These are phyloP conservation scores for Aspidapion aeneum DNA, from an alignment of 2,888 invertebrate genomes.

Conservation along the genomic window DNA sequence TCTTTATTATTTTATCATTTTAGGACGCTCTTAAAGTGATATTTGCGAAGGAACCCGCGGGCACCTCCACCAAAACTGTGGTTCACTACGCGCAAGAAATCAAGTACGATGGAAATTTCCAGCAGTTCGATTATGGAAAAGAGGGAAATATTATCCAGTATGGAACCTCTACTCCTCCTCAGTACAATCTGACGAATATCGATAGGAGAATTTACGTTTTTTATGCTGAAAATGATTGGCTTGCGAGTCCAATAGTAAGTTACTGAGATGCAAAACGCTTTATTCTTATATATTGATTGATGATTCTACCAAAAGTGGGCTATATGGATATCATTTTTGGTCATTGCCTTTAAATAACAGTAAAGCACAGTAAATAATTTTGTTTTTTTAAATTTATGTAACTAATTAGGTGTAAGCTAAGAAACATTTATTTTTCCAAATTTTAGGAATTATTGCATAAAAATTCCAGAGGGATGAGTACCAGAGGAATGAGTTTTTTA, in stretches of 20 bases:
- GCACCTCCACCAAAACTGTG: constrained; percentile 67
- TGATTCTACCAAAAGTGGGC: no score
- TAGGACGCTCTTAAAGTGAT: constrained; percentile 58
- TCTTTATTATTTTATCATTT: no score
- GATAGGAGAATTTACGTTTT: constrained; percentile 4
- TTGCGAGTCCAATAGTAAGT: constrained; percentile 4
- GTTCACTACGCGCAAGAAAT: constrained; percentile 57
- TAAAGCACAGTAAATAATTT: no score
- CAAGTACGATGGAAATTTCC: constrained; percentile 49
- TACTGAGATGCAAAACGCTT: no score
- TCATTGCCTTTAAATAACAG: no score
- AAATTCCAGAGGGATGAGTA: no score
- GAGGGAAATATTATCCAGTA: constrained; percentile 56
- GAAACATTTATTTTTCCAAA: no score
- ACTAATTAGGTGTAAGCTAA: no score
- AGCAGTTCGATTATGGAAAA: constrained; percentile 66
- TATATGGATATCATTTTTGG: no score
- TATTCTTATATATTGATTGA: not conserved
- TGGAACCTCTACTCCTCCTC: constrained; percentile 55
- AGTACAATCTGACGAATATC: constrained; percentile 54
- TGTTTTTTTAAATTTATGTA: no score
- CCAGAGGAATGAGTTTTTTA: no score
- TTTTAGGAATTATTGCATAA: no score
- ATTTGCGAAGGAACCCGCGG: constrained; percentile 66
- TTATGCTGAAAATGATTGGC: constrained; percentile 9